These are phyloP conservation scores for Nephrotoma appendiculata DNA, from an alignment of 2,888 invertebrate species.

Conservation along the genomic window DNA sequence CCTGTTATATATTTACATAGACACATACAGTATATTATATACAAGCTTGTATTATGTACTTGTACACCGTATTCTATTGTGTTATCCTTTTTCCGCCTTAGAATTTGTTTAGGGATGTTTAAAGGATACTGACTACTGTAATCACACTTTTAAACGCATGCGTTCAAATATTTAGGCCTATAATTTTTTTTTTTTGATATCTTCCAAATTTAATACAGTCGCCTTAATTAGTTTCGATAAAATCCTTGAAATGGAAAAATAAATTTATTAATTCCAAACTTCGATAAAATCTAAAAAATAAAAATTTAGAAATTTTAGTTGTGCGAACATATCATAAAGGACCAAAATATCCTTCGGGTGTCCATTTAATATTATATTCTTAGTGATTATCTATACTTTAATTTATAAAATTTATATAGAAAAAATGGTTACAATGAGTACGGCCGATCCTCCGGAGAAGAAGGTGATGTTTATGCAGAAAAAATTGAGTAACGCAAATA, in stretches of 20 bases:
- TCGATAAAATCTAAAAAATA: neutral
- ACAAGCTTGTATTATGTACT: neutral
- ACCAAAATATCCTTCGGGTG: neutral
- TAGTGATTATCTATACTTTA: neutral
- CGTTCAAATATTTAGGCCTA: neutral
- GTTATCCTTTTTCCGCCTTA: neutral
- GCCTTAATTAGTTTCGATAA: neutral
- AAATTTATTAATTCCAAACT: neutral
- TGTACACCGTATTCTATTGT: neutral
- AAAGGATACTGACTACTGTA: neutral
- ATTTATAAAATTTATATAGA: too few relatives aligned
- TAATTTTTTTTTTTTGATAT: neutral
- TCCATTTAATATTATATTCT: neutral
- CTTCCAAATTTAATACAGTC: neutral
- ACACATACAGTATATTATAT: too few relatives aligned
- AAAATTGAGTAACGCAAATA: conserved; percentile 13
- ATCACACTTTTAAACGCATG: neutral
- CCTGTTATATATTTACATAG: neutral
- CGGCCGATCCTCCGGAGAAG: conserved; percentile 15
- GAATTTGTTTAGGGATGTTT: neutral
- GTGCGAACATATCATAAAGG: neutral
- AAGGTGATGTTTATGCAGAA: conserved; percentile 6
- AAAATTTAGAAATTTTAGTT: neutral
- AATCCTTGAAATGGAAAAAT: neutral
- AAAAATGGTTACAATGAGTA: conserved; percentile 33